Conservation (phyloP, 1,140 invertebrate genomes). For the Pristionchus pacificus region DNA sequence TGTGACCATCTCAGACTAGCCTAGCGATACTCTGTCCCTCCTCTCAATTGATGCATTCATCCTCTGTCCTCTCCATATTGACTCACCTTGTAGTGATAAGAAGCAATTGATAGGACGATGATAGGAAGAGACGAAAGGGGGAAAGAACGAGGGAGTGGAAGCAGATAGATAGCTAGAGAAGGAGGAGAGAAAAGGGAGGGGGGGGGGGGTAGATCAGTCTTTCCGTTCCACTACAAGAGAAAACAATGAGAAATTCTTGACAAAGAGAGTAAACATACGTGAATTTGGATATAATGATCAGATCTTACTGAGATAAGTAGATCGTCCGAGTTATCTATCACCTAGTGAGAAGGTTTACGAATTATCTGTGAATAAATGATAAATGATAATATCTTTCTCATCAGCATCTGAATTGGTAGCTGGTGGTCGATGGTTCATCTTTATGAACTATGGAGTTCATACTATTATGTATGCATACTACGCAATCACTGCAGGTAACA, state of each 20-base stretch:
- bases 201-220: neutral
- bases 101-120: no score
- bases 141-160: neutral
- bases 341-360: no score
- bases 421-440: conserved; percentile 88
- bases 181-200: neutral
- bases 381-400: conserved; percentile 16
- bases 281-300: no score
- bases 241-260: no score
- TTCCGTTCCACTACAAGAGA: neutral
- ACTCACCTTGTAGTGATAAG: no score
- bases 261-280: no score
- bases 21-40: neutral
- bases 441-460: conserved; percentile 95
- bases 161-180: neutral
- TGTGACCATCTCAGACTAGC: neutral
- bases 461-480: conserved; percentile 96
- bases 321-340: no score
- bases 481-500: conserved; percentile 70
- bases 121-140: neutral
- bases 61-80: no score
- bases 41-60: neutral
- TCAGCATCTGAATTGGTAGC: conserved; percentile 42
- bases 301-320: no score
- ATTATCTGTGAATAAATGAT: no score